Evolutionary conservation across 2,113 vertebrate species (phyloP).

Genomic region (Thymallus thymallus): DNA sequence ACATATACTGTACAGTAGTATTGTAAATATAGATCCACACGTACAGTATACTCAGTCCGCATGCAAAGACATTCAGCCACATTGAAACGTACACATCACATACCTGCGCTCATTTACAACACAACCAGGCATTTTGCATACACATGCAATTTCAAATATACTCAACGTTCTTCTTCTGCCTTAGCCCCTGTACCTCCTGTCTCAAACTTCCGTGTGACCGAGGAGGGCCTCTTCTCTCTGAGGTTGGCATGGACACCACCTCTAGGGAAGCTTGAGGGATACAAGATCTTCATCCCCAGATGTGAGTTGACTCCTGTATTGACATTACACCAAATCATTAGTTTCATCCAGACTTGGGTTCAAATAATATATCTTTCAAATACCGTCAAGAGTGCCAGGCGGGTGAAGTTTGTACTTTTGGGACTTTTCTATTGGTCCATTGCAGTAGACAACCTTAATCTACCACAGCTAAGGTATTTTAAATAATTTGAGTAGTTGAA

Average conservation of each 20-base stretch:
- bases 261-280: constrained; percentile 74
- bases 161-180: background rate
- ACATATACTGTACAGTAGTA: background rate
- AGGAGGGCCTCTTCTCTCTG: constrained; percentile 82
- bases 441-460: no score
- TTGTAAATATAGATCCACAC: background rate
- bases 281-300: constrained; percentile 85
- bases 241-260: constrained; percentile 83
- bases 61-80: background rate
- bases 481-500: no score
- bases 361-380: background rate
- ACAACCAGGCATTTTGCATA: background rate
- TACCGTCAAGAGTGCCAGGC: background rate
- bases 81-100: background rate
- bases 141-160: background rate
- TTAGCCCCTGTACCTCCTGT: constrained; percentile 80
- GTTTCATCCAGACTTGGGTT: background rate
- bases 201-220: constrained; percentile 84
- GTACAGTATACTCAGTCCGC: background rate
- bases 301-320: constrained; percentile 61
- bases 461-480: no score
- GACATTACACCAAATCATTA: background rate
- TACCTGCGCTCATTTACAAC: background rate
- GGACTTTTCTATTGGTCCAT: no score
- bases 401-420: no score